Evolutionary conservation across 2,797 vertebrate species (phyloP).

Genomic region (Typhlichthys eigenmanni): DNA sequence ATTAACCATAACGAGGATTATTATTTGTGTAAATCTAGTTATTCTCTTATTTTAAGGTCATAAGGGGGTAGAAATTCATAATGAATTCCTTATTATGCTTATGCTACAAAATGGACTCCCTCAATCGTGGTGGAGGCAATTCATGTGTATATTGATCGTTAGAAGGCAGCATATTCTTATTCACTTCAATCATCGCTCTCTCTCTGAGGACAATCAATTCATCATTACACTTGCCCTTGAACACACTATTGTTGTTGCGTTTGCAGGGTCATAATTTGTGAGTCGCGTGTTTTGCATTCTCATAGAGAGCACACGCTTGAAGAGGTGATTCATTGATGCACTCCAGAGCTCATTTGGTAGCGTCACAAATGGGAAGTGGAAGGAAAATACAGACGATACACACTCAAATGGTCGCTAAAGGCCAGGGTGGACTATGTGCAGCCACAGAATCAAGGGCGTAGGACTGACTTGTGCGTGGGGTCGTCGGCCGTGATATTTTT

Average conservation of each 20-base stretch:
- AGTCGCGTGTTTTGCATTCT: conserved; percentile 44
- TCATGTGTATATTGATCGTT: conserved; percentile 70
- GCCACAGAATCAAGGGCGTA: no score
- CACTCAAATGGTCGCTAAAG: no score
- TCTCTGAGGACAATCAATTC: conserved; percentile 71
- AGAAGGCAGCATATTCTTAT: conserved; percentile 62
- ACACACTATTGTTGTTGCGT: conserved; percentile 47
- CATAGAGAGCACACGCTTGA: conserved; percentile 12
- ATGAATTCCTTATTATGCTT: conserved; percentile 58
- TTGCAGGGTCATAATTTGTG: conserved; percentile 59
- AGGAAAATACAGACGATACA: no score
- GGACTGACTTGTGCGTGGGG: no score
- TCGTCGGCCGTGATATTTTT: no score
- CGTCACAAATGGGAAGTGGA: no score
- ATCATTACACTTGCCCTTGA: conserved; percentile 69
- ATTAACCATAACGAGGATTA: no score
- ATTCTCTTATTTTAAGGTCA: conserved; percentile 34
- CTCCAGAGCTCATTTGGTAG: no score
- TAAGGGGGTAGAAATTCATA: conserved; percentile 40
- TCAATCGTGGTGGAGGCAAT: conserved; percentile 60
- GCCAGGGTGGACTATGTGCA: no score
- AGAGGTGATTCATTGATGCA: neutral
- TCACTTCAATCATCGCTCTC: conserved; percentile 73
- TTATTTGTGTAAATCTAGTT: conserved; percentile 23
- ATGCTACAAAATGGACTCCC: conserved; percentile 61